phyloP scores from a whole-genome alignment of 2,888 invertebrate genomes.

The Trachelus tabidus region DNA sequence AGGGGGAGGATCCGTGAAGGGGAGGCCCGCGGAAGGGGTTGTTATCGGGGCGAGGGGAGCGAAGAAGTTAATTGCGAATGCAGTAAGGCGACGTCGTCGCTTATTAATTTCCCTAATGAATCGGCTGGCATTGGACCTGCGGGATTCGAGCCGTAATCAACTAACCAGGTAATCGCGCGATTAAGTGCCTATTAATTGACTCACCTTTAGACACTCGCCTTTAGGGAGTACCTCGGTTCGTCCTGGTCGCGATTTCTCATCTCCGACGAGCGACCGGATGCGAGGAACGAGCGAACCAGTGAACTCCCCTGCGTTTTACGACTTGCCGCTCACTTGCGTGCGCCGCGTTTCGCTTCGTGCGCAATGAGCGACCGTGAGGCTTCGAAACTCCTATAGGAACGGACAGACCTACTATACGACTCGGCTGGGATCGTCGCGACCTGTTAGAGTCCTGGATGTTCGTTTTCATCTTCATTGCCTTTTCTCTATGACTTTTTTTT shows the following conservation, averaged over 20 bases:
- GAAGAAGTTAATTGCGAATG: constrained; percentile 42
- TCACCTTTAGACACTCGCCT: constrained; percentile 17
- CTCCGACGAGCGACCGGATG: neutral
- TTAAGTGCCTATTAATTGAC: constrained; percentile 49
- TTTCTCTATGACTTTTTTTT: neutral
- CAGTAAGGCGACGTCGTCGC: constrained; percentile 27
- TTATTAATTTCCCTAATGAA: constrained; percentile 52
- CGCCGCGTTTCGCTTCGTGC: neutral
- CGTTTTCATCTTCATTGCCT: neutral
- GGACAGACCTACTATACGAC: neutral
- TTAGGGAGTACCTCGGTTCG: neutral
- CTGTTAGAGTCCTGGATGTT: neutral
- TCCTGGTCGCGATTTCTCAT: neutral
- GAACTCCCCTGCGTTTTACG: neutral
- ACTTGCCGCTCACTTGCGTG: neutral
- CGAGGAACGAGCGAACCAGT: neutral
- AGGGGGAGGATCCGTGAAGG: neutral
- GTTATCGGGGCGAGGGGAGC: constrained; percentile 8
- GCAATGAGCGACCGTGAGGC: neutral
- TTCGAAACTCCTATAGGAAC: neutral
- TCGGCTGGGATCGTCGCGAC: neutral
- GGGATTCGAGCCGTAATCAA: constrained; percentile 8
- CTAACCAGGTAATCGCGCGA: constrained; percentile 39
- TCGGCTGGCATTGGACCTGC: constrained; percentile 26
- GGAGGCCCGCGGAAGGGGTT: neutral